Conservation (phyloP, 1,140 invertebrate species). For the Rhyzopertha dominica region DNA sequence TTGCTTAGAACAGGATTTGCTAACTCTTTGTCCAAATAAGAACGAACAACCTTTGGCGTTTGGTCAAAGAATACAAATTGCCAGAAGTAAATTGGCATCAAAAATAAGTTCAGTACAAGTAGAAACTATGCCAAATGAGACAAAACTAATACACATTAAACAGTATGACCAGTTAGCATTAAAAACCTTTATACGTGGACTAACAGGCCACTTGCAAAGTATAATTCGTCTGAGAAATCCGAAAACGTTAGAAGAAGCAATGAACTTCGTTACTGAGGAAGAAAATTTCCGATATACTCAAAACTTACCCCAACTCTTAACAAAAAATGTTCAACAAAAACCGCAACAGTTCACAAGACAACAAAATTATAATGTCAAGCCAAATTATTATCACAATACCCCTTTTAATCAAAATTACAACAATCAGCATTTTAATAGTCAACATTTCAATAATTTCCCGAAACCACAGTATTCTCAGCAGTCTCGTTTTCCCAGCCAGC, state of each 20-base stretch:
- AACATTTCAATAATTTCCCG: conserved; percentile 9
- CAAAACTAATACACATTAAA: conserved; percentile 12
- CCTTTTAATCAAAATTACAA: neutral
- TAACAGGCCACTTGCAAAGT: conserved; percentile 15
- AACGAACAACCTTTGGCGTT: conserved; percentile 20
- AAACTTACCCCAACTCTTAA: conserved; percentile 1
- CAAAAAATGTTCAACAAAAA: neutral
- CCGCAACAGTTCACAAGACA: neutral
- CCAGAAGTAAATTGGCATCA: conserved; percentile 16
- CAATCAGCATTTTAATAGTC: conserved; percentile 4
- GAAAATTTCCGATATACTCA: conserved; percentile 21
- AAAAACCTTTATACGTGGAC: conserved; percentile 18
- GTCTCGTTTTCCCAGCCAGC: conserved; percentile 23
- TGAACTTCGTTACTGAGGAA: conserved; percentile 15
- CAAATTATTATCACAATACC: conserved; percentile 1
- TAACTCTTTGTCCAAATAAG: conserved; percentile 21
- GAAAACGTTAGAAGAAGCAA: conserved; percentile 17
- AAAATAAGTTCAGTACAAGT: conserved; percentile 19
- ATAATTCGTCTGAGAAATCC: conserved; percentile 15
- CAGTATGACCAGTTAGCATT: conserved; percentile 17
- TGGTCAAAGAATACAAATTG: conserved; percentile 23
- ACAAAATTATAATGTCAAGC: conserved; percentile 4
- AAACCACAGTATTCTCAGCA: too few species aligned
- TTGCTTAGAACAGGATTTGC: conserved; percentile 25
- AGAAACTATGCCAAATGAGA: neutral